Conservation (phyloP, 2,888 invertebrate species). For the Sussaba pulchella region DNA sequence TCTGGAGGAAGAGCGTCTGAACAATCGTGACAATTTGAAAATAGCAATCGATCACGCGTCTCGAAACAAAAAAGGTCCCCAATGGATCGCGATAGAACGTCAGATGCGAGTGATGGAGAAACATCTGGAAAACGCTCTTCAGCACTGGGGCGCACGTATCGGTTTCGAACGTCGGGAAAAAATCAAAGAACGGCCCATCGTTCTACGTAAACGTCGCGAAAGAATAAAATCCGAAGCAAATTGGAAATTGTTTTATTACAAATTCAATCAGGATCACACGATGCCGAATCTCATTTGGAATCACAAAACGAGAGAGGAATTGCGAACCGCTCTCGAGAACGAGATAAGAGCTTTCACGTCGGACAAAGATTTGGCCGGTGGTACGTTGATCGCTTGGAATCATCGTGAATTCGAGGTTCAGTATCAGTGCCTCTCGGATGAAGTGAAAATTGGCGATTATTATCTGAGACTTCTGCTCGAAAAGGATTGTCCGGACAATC, state of each 20-base stretch:
- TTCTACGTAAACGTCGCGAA: slow-evolving; percentile 95
- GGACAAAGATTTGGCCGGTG: slow-evolving; percentile 95
- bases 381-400: slow-evolving; percentile 96
- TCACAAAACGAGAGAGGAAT: slow-evolving; percentile 98
- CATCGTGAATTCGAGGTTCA: slow-evolving; percentile 98
- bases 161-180: slow-evolving; percentile 87
- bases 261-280: slow-evolving; percentile 97
- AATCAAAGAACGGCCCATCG: slow-evolving; percentile 93
- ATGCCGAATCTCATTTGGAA: slow-evolving; percentile 99
- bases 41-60: slow-evolving; percentile 94
- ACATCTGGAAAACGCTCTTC: slow-evolving; percentile 90
- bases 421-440: slow-evolving; percentile 97
- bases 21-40: slow-evolving; percentile 97
- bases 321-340: slow-evolving; percentile 95
- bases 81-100: slow-evolving; percentile 90
- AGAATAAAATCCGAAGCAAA: slow-evolving; percentile 94
- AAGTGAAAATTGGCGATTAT: slow-evolving; percentile 99
- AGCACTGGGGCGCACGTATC: slow-evolving; percentile 90
- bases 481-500: slow-evolving; percentile 93
- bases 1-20: slow-evolving; percentile 89
- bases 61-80: slow-evolving; percentile 88
- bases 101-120: slow-evolving; percentile 93
- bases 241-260: slow-evolving; percentile 97
- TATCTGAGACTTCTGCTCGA: slow-evolving; percentile 97
- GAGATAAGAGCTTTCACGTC: slow-evolving; percentile 95